phyloP scores from a whole-genome alignment of 2,113 vertebrate species.

The Cynoglossus semilaevis region DNA sequence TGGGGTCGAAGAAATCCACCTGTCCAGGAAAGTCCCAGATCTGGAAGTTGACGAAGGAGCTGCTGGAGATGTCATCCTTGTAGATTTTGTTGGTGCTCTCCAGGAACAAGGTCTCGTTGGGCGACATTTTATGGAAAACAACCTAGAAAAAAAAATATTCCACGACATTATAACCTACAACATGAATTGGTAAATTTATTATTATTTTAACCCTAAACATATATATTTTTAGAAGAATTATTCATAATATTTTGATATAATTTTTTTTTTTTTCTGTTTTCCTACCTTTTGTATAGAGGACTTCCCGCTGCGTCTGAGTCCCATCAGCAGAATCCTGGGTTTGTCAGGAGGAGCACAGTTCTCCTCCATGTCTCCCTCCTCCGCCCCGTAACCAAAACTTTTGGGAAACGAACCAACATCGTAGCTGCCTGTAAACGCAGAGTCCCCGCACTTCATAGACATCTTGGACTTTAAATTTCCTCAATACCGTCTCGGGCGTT shows the following conservation, averaged over 20 bases:
- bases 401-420: constrained; percentile 89
- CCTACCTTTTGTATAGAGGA: constrained; percentile 96
- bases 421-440: constrained; percentile 79
- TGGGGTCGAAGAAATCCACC: constrained; percentile 98
- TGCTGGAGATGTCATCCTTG: constrained; percentile 98
- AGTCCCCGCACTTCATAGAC: constrained; percentile 88
- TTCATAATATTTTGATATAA: no score
- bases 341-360: constrained; percentile 77
- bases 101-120: constrained; percentile 96
- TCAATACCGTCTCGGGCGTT: background rate
- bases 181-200: no score
- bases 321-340: constrained; percentile 93
- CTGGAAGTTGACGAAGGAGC: constrained; percentile 99
- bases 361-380: constrained; percentile 83
- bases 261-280: no score
- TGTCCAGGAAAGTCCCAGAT: constrained; percentile 99
- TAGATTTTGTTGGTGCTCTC: constrained; percentile 99
- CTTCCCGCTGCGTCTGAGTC: constrained; percentile 91
- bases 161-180: background rate
- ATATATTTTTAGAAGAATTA: no score
- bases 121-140: constrained; percentile 99
- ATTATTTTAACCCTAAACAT: no score
- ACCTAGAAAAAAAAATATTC: constrained; percentile 74
- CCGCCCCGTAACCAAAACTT: constrained; percentile 89
- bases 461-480: constrained; percentile 59